These are phyloP conservation scores for Heliconius congener DNA, from an alignment of 1,140 invertebrate species.

Conservation along the genomic window DNA sequence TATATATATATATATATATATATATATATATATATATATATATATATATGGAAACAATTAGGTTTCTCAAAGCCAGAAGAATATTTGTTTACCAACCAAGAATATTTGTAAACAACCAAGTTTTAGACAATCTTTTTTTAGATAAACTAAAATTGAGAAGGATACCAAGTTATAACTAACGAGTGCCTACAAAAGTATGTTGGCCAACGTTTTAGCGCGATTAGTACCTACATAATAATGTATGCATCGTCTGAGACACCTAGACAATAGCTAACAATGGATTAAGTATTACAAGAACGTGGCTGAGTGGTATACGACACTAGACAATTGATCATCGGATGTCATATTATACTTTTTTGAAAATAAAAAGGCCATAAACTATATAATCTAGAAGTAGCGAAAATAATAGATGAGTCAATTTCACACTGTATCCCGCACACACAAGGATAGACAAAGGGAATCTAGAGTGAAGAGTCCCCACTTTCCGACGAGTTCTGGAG, in stretches of 20 bases:
- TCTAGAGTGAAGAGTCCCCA: no score
- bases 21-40: no score
- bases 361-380: not conserved
- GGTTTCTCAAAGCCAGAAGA: no score
- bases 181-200: not conserved
- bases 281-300: constrained; percentile 32
- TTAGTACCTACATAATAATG: not conserved
- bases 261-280: constrained; percentile 34
- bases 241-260: not conserved
- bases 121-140: no score
- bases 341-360: not conserved
- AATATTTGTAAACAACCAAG: no score
- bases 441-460: no score
- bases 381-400: not conserved
- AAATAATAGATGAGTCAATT: not conserved
- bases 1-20: no score
- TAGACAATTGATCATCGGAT: constrained; percentile 20
- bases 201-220: not conserved
- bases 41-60: no score
- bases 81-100: no score
- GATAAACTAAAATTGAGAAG: not conserved
- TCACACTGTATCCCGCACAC: no score
- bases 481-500: no score
- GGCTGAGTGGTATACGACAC: constrained; percentile 26
- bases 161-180: not conserved